Base-by-base conservation (phyloP, 2,888 invertebrate species). In the Nemapogon koenigi region DNA sequence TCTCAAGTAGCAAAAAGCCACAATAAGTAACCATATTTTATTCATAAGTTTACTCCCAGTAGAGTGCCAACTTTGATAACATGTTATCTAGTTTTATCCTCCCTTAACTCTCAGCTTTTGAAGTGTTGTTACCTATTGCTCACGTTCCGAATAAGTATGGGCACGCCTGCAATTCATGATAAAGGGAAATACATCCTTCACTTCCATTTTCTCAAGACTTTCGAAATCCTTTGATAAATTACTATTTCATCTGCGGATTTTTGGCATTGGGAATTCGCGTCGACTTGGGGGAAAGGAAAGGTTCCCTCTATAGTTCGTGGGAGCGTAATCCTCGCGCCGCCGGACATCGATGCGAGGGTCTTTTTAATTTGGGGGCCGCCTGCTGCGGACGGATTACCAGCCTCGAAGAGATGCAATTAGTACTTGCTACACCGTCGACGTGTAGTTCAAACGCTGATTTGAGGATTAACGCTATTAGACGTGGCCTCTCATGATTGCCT, bases 201-300 rank as follows among this genome's bases (percentile, higher is more conserved):
- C 60, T 62, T 63, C 59, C 61, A 59, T 14, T 57, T 68, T 52
- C 60, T 66, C 55, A 64, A 57, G 57, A 60, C 58, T 57, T 50
- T 59, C 63, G 60, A 69, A 76, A 76, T 71, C 75, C 71, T 69
- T 69, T 75, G 73, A 76, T 76, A 75, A 73, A 78, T 76, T 70
- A 78, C 75, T 70, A 65, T 75, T 75, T 72, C 70, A 72, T 73
- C 67, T 71, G 53, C 51, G 69, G 66, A 65, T 71, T 71, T 63
- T 51, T 33, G 31, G 19, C 19, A 33, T 33, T 33, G 33, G 19
- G 62, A 56, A 59, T 59, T 65, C 52, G 50, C 62, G 6, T 14
- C 18, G 18, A 19, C 19, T 10, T 32, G 16, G 17, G 19, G 33
- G 15, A 3, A n/a, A 16, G 16, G 31, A n/a, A n/a, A n/a, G 19